Evolutionary conservation across 2,113 vertebrate genomes (phyloP).

Genomic region (Sorex araneus): DNA sequence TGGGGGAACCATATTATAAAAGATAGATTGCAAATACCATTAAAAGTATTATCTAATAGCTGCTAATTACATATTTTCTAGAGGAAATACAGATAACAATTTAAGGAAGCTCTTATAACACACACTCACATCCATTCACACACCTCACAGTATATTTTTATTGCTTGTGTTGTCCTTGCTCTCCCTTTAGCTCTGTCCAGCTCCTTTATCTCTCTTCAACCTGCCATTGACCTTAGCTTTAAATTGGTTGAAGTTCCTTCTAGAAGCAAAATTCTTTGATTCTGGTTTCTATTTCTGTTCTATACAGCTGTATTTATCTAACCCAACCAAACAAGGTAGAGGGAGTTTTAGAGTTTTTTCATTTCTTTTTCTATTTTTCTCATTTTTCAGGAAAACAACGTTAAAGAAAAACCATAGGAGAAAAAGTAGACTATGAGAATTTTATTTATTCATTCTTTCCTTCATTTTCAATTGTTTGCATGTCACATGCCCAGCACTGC

Average conservation of each 20-base stretch:
- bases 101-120: not conserved
- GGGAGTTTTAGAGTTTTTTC: conserved; percentile 15
- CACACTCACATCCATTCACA: not conserved
- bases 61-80: not conserved
- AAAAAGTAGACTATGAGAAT: not conserved
- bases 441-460: not conserved
- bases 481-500: not conserved
- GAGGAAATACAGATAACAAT: not conserved
- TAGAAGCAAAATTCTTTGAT: not conserved
- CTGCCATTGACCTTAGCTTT: not conserved
- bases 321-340: not conserved
- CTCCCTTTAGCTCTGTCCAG: not conserved
- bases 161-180: not conserved
- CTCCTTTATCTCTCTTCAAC: not conserved
- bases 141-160: not conserved
- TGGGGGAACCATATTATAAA: not conserved
- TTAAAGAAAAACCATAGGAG: not conserved
- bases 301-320: conserved; percentile 5
- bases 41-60: not conserved
- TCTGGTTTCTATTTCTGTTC: conserved; percentile 50
- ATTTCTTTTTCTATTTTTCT: not conserved
- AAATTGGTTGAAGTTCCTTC: not conserved
- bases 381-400: not conserved
- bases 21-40: not conserved
- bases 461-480: not conserved